phyloP scores from a whole-genome alignment of 2,888 invertebrate genomes.

The Cataglyphis altisquamis region DNA sequence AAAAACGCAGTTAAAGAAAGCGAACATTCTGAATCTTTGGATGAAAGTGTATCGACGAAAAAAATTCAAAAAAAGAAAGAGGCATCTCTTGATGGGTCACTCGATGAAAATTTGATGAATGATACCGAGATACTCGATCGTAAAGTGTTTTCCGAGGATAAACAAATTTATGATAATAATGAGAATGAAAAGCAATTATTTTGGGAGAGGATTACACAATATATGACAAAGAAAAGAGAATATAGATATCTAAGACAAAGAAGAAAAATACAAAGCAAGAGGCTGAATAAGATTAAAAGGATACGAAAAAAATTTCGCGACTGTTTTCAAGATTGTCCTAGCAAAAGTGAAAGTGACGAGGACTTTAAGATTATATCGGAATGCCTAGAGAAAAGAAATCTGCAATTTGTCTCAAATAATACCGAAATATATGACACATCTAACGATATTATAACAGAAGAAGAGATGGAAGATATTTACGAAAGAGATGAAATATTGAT shows the following conservation, averaged over 20 bases:
- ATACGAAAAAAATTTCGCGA: background rate
- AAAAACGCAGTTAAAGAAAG: background rate
- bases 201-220: background rate
- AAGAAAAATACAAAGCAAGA: background rate
- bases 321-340: background rate
- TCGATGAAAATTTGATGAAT: background rate
- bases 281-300: background rate
- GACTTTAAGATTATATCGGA: background rate
- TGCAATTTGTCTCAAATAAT: background rate
- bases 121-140: background rate
- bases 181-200: background rate
- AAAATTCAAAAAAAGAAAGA: background rate
- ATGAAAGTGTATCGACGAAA: background rate
- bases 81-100: background rate
- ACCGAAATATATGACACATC: background rate
- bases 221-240: background rate
- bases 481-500: background rate
- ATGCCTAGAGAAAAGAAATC: background rate
- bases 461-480: background rate
- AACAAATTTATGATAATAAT: background rate
- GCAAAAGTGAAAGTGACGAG: slow-evolving; percentile 13
- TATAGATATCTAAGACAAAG: background rate
- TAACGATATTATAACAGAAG: background rate
- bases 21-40: background rate
- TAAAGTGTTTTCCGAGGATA: background rate